Evolutionary conservation across 2,888 invertebrate genomes (phyloP).

Genomic region (Himalopsyche japonica): DNA sequence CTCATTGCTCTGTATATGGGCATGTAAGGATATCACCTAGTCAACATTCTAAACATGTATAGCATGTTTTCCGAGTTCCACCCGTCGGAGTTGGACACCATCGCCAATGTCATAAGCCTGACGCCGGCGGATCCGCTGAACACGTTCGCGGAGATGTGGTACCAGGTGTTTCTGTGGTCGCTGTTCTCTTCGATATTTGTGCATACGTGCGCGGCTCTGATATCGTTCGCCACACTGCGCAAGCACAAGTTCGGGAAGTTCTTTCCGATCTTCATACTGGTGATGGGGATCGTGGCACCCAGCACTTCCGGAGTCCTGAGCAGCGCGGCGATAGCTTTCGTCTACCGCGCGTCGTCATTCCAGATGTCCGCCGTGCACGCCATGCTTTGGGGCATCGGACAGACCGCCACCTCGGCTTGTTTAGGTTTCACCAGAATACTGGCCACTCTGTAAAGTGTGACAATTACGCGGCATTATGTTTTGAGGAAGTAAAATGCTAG

Average conservation of each 20-base stretch:
- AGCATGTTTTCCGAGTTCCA: slow-evolving; percentile 62
- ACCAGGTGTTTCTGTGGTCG: slow-evolving; percentile 94
- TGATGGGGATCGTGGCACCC: slow-evolving; percentile 89
- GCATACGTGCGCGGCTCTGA: slow-evolving; percentile 86
- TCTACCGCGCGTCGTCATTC: slow-evolving; percentile 86
- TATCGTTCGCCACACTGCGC: slow-evolving; percentile 87
- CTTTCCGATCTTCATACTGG: slow-evolving; percentile 83
- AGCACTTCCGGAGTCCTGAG: slow-evolving; percentile 85
- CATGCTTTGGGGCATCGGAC: slow-evolving; percentile 92
- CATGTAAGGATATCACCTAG: slow-evolving; percentile 23
- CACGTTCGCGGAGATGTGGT: slow-evolving; percentile 93
- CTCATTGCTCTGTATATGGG: slow-evolving; percentile 11
- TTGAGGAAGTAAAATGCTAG: slow-evolving; percentile 12
- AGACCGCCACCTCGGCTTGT: slow-evolving; percentile 85
- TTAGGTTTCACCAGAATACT: slow-evolving; percentile 92
- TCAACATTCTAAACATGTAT: slow-evolving; percentile 51
- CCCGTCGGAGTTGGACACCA: slow-evolving; percentile 67
- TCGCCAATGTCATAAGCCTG: slow-evolving; percentile 70
- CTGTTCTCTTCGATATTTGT: slow-evolving; percentile 92
- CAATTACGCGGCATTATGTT: not conserved
- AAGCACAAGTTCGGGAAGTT: slow-evolving; percentile 96
- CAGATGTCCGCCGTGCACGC: slow-evolving; percentile 91
- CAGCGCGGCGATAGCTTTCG: slow-evolving; percentile 92
- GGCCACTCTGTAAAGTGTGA: slow-evolving; percentile 75
- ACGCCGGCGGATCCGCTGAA: slow-evolving; percentile 68